These are phyloP conservation scores for Medauroidea extradentata DNA, from an alignment of 1,140 invertebrate genomes.

Conservation along the genomic window DNA sequence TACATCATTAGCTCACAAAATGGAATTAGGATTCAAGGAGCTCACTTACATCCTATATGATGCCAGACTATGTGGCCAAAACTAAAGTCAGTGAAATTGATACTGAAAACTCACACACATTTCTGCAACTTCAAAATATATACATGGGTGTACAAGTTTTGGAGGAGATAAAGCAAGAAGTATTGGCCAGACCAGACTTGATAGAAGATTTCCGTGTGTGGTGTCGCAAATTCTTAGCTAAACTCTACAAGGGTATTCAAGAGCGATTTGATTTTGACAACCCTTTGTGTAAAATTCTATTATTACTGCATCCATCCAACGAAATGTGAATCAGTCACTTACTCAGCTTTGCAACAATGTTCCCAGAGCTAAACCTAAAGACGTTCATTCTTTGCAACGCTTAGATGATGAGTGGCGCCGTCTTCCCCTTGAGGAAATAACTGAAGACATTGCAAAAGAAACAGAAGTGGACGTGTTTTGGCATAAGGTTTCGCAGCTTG, in stretches of 20 bases:
- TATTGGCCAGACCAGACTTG: slow-evolving; percentile 14
- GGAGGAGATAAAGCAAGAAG: slow-evolving; percentile 9
- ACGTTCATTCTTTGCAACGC: slow-evolving; percentile 6
- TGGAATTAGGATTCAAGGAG: background rate
- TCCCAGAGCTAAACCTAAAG: slow-evolving; percentile 11
- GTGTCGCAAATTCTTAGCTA: slow-evolving; percentile 10
- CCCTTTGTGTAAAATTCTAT: background rate
- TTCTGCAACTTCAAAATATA: slow-evolving; percentile 8
- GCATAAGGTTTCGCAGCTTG: slow-evolving; percentile 12
- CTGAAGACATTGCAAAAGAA: slow-evolving; percentile 12
- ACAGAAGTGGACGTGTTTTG: slow-evolving; percentile 15
- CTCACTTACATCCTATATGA: no score
- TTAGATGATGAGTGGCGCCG: slow-evolving; percentile 12
- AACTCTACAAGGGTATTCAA: slow-evolving; percentile 10
- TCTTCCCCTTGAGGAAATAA: slow-evolving; percentile 14
- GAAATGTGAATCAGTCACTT: slow-evolving; percentile 14
- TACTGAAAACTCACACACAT: slow-evolving; percentile 10
- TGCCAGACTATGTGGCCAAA: background rate
- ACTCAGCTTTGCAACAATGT: slow-evolving; percentile 9
- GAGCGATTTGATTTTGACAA: slow-evolving; percentile 16
- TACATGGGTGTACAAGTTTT: slow-evolving; percentile 16
- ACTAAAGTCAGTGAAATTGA: background rate
- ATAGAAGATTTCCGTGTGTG: slow-evolving; percentile 12
- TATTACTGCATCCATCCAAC: slow-evolving; percentile 11
- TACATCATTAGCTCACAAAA: slow-evolving; percentile 16